Percentiles rank a stretch among this genome's conserved stretches.
phyloP scores from a whole-genome alignment of 2,113 vertebrate species.

The Hylia prasina region DNA sequence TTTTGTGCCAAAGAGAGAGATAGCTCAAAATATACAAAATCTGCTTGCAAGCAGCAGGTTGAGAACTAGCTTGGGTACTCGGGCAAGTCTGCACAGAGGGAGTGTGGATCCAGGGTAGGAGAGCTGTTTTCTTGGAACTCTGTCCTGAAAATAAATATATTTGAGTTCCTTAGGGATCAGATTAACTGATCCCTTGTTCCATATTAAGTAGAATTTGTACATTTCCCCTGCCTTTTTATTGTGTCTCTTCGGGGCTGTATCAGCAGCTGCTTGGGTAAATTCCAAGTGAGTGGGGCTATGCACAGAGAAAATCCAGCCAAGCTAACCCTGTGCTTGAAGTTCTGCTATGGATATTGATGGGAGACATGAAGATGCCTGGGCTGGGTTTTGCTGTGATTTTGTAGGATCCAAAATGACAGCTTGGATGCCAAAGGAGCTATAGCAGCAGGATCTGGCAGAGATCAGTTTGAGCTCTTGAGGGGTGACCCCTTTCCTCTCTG shows the following conservation, averaged over 20 bases:
- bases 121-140: background rate
- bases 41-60: background rate
- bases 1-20: background rate
- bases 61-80: background rate
- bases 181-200: slow-evolving; percentile 1
- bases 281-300: background rate
- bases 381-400: background rate
- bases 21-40: background rate
- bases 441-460: background rate
- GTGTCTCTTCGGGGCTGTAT: background rate
- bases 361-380: background rate
- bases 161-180: background rate
- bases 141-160: background rate
- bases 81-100: background rate
- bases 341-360: background rate
- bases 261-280: slow-evolving; percentile 39
- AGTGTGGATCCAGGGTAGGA: background rate
- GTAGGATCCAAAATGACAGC: background rate
- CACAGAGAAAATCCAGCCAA: background rate
- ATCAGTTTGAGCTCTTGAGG: background rate
- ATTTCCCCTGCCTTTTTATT: slow-evolving; percentile 1
- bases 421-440: background rate
- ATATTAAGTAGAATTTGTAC: background rate
- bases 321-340: background rate
- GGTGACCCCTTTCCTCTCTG: background rate